Conservation (phyloP, 2,888 invertebrate species). For the Eumacrocentrus americanus region DNA sequence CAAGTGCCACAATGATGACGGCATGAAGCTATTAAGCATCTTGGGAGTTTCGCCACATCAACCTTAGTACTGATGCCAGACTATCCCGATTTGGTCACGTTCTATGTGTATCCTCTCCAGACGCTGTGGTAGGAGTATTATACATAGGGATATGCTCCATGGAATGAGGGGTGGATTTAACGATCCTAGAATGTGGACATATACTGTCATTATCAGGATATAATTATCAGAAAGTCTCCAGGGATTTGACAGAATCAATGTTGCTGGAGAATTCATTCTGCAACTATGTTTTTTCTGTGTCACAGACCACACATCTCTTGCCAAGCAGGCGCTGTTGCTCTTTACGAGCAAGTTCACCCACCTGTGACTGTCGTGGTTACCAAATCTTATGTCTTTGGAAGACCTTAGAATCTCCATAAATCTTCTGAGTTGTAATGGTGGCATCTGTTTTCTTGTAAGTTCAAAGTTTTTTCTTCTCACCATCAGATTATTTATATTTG, state of each 20-base stretch:
- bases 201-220: not conserved
- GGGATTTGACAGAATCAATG: not conserved
- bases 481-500: no score
- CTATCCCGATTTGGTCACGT: no score
- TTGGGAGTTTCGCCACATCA: slow-evolving; percentile 21
- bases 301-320: not conserved
- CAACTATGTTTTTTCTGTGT: not conserved
- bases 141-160: no score
- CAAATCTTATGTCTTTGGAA: not conserved
- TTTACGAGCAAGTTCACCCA: not conserved
- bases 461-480: no score
- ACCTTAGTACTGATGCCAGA: slow-evolving; percentile 17
- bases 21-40: slow-evolving; percentile 23
- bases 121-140: no score
- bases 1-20: slow-evolving; percentile 24
- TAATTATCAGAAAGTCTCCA: not conserved
- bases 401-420: no score
- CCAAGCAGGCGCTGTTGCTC: not conserved
- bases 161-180: no score
- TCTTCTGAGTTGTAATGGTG: no score
- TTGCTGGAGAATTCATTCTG: no score
- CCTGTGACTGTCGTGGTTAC: not conserved
- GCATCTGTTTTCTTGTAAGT: no score
- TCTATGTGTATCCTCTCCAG: no score
- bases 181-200: not conserved